Evolutionary conservation across 2,113 vertebrate species (phyloP).

Genomic region (Macquaria australasica): DNA sequence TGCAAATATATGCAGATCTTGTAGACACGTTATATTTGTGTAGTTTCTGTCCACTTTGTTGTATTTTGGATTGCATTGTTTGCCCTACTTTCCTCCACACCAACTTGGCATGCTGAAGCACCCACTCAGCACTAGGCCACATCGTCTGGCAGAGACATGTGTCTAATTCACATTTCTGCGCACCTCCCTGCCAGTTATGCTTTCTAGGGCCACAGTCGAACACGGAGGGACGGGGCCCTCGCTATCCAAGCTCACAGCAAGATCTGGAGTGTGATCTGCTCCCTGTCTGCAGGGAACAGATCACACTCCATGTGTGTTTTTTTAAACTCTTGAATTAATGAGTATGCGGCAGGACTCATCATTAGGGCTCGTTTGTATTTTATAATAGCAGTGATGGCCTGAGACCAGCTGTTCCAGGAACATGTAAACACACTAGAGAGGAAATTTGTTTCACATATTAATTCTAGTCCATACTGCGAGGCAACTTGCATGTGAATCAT

Average conservation of each 20-base stretch:
- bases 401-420: conserved; percentile 52
- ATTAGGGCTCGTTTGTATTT: conserved; percentile 57
- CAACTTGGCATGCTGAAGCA: conserved; percentile 57
- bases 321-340: conserved; percentile 66
- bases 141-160: conserved; percentile 60
- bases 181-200: conserved; percentile 54
- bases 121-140: conserved; percentile 51
- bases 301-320: conserved; percentile 57
- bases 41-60: conserved; percentile 65
- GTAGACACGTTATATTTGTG: conserved; percentile 48
- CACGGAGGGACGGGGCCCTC: conserved; percentile 23
- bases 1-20: conserved; percentile 72
- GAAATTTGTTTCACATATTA: conserved; percentile 14
- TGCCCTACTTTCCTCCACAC: conserved; percentile 66
- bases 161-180: conserved; percentile 49
- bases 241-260: conserved; percentile 45
- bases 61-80: conserved; percentile 59
- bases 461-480: conserved; percentile 11
- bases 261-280: conserved; percentile 37
- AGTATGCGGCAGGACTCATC: conserved; percentile 58
- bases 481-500: conserved; percentile 13
- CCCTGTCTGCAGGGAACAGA: conserved; percentile 49
- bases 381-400: conserved; percentile 54
- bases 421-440: conserved; percentile 4
- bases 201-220: conserved; percentile 57